These are phyloP conservation scores for Phyllotis vaccarum DNA, from an alignment of 2,797 vertebrate genomes.

Conservation along the genomic window DNA sequence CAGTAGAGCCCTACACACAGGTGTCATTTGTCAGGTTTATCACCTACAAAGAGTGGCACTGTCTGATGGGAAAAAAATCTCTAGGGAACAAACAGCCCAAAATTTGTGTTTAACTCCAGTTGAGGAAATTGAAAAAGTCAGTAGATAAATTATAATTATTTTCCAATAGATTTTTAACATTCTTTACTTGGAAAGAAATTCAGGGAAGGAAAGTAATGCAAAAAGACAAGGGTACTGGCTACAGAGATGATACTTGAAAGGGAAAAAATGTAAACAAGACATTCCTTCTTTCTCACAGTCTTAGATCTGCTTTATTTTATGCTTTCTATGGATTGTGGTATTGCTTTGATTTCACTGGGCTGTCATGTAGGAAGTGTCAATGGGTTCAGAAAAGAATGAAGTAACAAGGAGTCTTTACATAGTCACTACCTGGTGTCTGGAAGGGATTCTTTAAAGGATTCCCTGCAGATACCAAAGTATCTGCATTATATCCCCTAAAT, in stretches of 20 bases:
- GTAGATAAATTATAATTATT: conserved; percentile 11
- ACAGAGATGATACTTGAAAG: background rate
- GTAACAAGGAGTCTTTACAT: background rate
- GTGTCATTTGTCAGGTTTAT: conserved; percentile 61
- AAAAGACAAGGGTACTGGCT: background rate
- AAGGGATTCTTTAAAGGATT: no score
- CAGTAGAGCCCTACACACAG: conserved; percentile 10
- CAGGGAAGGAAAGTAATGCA: background rate
- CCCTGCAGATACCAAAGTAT: background rate
- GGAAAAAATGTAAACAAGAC: background rate
- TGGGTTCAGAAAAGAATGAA: background rate
- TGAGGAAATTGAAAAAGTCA: conserved; percentile 31
- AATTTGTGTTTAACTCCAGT: background rate
- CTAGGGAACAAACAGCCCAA: conserved; percentile 29
- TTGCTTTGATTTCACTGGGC: conserved; percentile 1
- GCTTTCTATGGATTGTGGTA: background rate
- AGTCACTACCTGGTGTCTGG: background rate
- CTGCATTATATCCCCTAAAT: background rate
- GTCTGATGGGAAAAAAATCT: conserved; percentile 1
- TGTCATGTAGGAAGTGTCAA: conserved; percentile 27
- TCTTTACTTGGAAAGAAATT: background rate
- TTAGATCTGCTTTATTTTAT: conserved; percentile 6
- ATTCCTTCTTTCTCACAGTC: background rate
- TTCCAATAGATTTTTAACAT: background rate
- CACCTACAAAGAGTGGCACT: background rate